Evolutionary conservation across 1,140 invertebrate genomes (phyloP).

Genomic region (Heliconius congener): DNA sequence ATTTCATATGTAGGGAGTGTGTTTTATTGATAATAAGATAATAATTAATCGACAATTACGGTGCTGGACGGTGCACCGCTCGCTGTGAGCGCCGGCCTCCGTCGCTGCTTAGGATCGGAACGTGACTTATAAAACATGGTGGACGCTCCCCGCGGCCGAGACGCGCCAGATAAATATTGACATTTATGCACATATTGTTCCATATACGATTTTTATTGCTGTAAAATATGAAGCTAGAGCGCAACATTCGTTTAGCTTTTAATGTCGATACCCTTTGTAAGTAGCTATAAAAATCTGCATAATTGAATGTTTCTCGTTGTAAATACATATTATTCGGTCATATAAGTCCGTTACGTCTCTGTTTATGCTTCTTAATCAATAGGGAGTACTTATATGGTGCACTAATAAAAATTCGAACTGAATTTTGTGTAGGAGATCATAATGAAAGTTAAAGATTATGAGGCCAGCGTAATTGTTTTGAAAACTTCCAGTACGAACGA

Average conservation of each 20-base stretch:
- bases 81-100: slow-evolving; percentile 64
- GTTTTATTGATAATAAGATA: slow-evolving; percentile 77
- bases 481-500: slow-evolving; percentile 42
- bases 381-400: slow-evolving; percentile 51
- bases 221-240: slow-evolving; percentile 78
- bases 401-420: slow-evolving; percentile 46
- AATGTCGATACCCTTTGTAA: slow-evolving; percentile 65
- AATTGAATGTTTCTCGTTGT: slow-evolving; percentile 73
- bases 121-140: slow-evolving; percentile 63
- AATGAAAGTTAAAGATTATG: slow-evolving; percentile 46
- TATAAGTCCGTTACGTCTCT: slow-evolving; percentile 61
- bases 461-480: slow-evolving; percentile 43
- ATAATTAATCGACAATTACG: slow-evolving; percentile 80
- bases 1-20: slow-evolving; percentile 70
- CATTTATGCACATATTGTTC: slow-evolving; percentile 81
- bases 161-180: slow-evolving; percentile 67
- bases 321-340: slow-evolving; percentile 67
- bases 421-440: slow-evolving; percentile 46
- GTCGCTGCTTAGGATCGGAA: slow-evolving; percentile 59
- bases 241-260: slow-evolving; percentile 60
- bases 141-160: slow-evolving; percentile 44
- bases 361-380: slow-evolving; percentile 67
- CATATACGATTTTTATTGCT: slow-evolving; percentile 78
- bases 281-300: slow-evolving; percentile 77
- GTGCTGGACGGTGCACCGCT: slow-evolving; percentile 75